Evolutionary conservation across 2,888 invertebrate genomes (phyloP).

Genomic region (Aspidiotus destructor): DNA sequence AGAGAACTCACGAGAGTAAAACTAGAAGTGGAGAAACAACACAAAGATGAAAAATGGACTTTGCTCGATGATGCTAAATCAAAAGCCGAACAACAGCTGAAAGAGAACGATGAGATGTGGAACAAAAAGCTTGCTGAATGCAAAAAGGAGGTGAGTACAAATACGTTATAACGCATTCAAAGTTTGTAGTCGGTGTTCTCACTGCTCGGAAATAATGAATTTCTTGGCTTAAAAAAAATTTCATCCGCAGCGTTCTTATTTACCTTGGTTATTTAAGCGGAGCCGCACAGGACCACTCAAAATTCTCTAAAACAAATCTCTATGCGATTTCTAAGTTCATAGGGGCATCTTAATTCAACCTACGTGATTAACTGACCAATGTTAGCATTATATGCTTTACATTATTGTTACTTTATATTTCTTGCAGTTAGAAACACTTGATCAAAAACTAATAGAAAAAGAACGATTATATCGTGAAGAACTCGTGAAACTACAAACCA

Average conservation of each 20-base stretch:
- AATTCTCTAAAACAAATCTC: no score
- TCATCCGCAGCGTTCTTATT: no score
- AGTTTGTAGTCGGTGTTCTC: not conserved
- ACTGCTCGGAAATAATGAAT: no score
- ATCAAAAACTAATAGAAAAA: conserved; percentile 55
- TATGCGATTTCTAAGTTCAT: no score
- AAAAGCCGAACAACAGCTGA: conserved; percentile 51
- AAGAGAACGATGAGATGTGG: conserved; percentile 48
- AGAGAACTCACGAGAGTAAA: conserved; percentile 54
- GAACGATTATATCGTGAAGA: conserved; percentile 49
- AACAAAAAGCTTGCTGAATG: conserved; percentile 46
- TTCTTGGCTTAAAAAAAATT: no score
- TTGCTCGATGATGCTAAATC: conserved; percentile 49
- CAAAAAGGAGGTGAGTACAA: conserved; percentile 46
- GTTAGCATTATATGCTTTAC: no score
- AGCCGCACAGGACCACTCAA: no score
- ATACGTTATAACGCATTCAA: not conserved
- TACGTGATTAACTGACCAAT: no score
- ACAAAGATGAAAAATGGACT: conserved; percentile 51
- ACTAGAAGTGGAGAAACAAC: conserved; percentile 52
- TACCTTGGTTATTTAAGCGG: no score
- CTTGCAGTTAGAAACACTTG: conserved; percentile 54
- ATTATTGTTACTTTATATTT: not conserved
- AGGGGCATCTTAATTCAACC: no score
- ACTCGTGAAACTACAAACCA: conserved; percentile 42